A percentile compares a stretch with the other conserved stretches of the same genome.
These are phyloP conservation scores for Archilochus colubris DNA, from an alignment of 2,113 vertebrate genomes.

Conservation along the genomic window DNA sequence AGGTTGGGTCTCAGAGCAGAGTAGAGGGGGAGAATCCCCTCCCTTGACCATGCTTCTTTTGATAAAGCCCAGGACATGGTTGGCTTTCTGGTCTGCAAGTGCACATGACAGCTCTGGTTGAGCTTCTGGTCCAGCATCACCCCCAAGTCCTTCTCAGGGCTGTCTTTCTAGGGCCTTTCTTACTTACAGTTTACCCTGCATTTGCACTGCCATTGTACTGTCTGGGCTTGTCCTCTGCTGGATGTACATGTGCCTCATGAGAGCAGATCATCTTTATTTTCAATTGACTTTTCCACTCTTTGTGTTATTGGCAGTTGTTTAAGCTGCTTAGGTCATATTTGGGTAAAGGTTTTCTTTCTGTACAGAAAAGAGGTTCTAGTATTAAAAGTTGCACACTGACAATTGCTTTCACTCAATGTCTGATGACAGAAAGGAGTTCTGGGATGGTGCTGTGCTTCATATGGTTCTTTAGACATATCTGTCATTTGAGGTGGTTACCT, in stretches of 20 bases:
- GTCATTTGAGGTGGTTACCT: conserved; percentile 56
- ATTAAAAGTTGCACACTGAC: background rate
- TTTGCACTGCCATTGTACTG: background rate
- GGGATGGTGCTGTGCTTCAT: conserved; percentile 8
- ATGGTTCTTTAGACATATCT: conserved; percentile 23
- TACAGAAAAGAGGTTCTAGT: background rate
- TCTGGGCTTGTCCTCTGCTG: background rate
- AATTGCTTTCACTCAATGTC: background rate
- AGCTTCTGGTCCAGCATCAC: too few species aligned
- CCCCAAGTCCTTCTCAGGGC: too few species aligned
- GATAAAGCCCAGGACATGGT: too few species aligned
- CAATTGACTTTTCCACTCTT: background rate
- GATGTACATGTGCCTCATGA: background rate
- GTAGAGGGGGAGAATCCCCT: too few species aligned
- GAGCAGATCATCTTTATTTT: background rate
- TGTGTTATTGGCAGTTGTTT: background rate
- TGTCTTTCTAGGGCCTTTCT: background rate
- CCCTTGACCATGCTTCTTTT: too few species aligned
- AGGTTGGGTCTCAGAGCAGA: too few species aligned
- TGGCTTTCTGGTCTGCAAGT: too few species aligned
- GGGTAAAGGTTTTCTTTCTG: background rate
- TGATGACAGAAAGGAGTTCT: conserved; percentile 3
- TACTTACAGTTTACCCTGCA: background rate
- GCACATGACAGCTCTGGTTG: too few species aligned
- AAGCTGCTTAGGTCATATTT: background rate